Base-by-base conservation (phyloP, 35 echinoderm and acorn worm genomes). In the Heliocidaris tuberculata region DNA sequence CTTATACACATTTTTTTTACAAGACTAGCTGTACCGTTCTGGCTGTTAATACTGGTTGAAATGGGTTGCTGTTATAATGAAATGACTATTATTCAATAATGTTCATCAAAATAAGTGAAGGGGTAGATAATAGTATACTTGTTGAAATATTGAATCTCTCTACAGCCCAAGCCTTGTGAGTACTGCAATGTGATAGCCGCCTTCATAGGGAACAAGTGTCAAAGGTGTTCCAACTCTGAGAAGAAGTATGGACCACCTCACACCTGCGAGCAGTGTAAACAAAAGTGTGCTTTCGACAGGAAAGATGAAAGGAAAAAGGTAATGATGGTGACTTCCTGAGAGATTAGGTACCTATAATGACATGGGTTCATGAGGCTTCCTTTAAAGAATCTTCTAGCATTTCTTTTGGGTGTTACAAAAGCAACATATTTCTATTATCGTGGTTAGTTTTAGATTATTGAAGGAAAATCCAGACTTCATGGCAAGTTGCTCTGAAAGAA, bases 171-270 rank as follows among this genome's bases (percentile, higher is more conserved):
- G 86, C 98, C 98, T 5, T 99, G 98, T 93, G 98, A 99, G 88
- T 99, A 99, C 94, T 99, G 98, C 88, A 99, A 95, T 89, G 96
- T 99, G 48, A 99, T 99, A 94, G 98, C 98, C 31, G 98, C 98
- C 13, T 99, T 99, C 91, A 99, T 99, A 12, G 98, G 98, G 17
- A 97, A 95, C 70, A 99, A 99, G 60, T 99, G 98, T 96, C 98
- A 99, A 49, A 95, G 97, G 61, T 99, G 98, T 49, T 95, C 98
- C 31, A 99, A 99, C 94, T 97, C 97, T 32, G 98, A 99, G 96
- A 99, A 99, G 94, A 99, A 99, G 88, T 99, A 99, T 94, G 98
- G 98, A 47, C 94, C 97, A 88, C 98, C 98, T 7, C 98, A 96
- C 94, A 97, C 97, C 16, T 99, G 98, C 50, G 97, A 99, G 90